Base-by-base conservation (phyloP, 2,797 vertebrate genomes). In the Podarcis siculus region DNA sequence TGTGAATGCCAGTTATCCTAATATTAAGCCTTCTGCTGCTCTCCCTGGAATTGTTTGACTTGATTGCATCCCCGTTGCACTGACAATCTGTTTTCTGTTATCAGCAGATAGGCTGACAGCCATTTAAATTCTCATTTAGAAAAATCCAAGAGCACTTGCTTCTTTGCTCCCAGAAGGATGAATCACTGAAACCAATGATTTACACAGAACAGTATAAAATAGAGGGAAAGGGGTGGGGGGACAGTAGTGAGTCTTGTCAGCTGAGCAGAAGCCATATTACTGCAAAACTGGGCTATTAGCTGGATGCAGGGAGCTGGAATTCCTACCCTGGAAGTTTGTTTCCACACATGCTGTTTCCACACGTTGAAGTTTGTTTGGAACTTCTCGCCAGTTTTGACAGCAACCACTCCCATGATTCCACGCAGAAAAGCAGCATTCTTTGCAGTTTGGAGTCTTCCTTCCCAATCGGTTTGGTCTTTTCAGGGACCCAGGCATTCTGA, bases 61-160 rank as follows among this genome's bases (percentile, higher is more conserved):
- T 13, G 23, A 93, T 66, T 95, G 94, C 93, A 76, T 96, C 92
- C 90, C 92, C 30, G 87, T 93, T 94, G 94, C 88, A 89, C 93
- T 95, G 87, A 75, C 96, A 96, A 95, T 96, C 96, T 97, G 96
- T 94, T 96, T 96, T 94, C 91, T 95, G 93, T 93, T 96, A 80
- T 94, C 45, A 0, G 89, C 86, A 90, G 86, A 90, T 89, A 96
- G 93, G 88, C 91, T 94, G 95, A 90, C 95, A 95, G 91, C 91
- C 32, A 10, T 93, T 96, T 94, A 93, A 93, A 87, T 94, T 96
- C 90, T 93, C 84, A 92, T 96, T 95, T 95, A 91, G 90, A 89
- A 95, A 89, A 92, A 90, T 90, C 77, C 23, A 39, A 92, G 86
- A 92, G 35, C 0, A 0, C 49, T 94, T 89, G 91, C 87, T 72